A percentile compares a stretch with the other conserved stretches of the same genome.
phyloP scores from a whole-genome alignment of 1,140 invertebrate genomes.

The Andrena cerasifolii region DNA sequence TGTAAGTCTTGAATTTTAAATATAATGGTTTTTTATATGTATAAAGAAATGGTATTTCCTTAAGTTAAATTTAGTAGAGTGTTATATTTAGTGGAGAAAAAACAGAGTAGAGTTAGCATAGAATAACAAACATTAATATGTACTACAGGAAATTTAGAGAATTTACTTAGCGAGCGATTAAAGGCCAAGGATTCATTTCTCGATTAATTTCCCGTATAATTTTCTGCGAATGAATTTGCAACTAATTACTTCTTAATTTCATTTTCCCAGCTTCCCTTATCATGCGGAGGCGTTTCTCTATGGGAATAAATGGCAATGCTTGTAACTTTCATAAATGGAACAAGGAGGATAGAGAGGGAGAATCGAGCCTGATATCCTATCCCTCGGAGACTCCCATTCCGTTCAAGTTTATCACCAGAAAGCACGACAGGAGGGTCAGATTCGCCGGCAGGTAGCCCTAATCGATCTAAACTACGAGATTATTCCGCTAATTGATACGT shows the following conservation, averaged over 20 bases:
- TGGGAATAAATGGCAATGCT: background rate
- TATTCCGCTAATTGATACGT: constrained; percentile 70
- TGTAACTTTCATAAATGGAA: background rate
- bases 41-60: too few species aligned
- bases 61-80: too few species aligned
- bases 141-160: too few species aligned
- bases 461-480: constrained; percentile 75
- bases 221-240: too few species aligned
- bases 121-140: too few species aligned
- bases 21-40: too few species aligned
- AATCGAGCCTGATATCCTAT: constrained; percentile 14
- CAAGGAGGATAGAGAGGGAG: background rate
- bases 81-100: too few species aligned
- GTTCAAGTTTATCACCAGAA: constrained; percentile 37
- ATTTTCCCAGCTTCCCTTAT: background rate
- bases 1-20: too few species aligned
- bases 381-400: constrained; percentile 21
- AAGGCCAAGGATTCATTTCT: background rate
- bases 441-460: constrained; percentile 51
- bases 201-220: too few species aligned
- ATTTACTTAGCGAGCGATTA: too few species aligned
- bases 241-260: background rate
- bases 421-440: constrained; percentile 37
- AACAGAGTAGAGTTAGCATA: too few species aligned
- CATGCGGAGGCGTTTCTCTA: background rate